Conservation (phyloP, 2,797 vertebrate species). For the Ctenochaetus hawaiiensis region DNA sequence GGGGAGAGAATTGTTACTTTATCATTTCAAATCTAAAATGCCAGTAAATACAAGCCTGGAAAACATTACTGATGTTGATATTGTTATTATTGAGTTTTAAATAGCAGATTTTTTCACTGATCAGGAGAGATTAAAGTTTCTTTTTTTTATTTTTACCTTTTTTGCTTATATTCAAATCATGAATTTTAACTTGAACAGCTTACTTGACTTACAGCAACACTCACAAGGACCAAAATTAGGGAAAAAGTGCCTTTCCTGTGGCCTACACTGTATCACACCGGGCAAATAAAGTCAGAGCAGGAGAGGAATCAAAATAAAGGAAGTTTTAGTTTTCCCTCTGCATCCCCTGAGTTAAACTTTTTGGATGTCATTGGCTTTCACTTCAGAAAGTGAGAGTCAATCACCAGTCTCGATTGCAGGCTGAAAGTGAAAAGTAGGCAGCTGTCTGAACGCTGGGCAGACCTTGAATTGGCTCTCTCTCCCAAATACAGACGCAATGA, state of each 20-base stretch:
- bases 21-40: too few relatives aligned
- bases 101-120: background rate
- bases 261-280: background rate
- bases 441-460: conserved; percentile 40
- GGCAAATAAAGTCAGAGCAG: background rate
- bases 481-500: conserved; percentile 63
- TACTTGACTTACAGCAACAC: background rate
- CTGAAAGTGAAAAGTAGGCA: conserved; percentile 47
- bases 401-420: conserved; percentile 38
- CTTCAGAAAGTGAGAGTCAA: conserved; percentile 35
- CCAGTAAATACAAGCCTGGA: background rate
- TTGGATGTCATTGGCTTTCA: conserved; percentile 24
- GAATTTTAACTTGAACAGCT: background rate
- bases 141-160: background rate
- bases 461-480: conserved; percentile 53
- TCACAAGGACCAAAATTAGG: background rate
- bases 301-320: background rate
- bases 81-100: background rate
- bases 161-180: background rate
- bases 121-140: background rate
- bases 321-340: conserved; percentile 1
- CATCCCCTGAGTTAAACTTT: conserved; percentile 21
- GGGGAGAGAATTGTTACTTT: too few relatives aligned
- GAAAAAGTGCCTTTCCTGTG: conserved; percentile 1
- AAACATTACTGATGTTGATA: background rate